Conservation (phyloP, 2,888 invertebrate species). For the Brenthis daphne region DNA sequence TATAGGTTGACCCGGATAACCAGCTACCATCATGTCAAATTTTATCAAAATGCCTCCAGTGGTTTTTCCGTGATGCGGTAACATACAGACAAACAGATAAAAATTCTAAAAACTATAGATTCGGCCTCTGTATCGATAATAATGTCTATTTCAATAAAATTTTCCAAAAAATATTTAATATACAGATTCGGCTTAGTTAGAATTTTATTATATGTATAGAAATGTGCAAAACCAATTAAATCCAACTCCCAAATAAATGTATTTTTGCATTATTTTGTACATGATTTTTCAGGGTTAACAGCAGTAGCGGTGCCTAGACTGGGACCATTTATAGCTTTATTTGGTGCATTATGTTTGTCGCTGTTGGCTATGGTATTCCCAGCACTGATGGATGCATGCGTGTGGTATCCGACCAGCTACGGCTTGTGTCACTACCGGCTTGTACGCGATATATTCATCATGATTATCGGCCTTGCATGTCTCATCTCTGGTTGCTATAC, state of each 20-base stretch:
- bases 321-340: conserved; percentile 88
- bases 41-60: no score
- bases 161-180: no score
- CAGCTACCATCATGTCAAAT: no score
- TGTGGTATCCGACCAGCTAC: conserved; percentile 54
- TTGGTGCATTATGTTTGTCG: conserved; percentile 93
- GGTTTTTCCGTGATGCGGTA: no score
- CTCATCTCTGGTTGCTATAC: conserved; percentile 57
- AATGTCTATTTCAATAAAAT: no score
- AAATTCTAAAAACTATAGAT: no score
- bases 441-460: conserved; percentile 50
- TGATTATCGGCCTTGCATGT: conserved; percentile 47
- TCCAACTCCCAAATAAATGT: no score
- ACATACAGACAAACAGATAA: no score
- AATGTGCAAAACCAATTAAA: neutral
- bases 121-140: no score
- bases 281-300: conserved; percentile 45
- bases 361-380: conserved; percentile 93
- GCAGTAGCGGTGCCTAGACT: conserved; percentile 89
- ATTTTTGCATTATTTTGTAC: neutral
- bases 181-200: no score
- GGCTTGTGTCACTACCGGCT: conserved; percentile 51
- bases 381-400: conserved; percentile 78
- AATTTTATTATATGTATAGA: no score
- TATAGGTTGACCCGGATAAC: no score